Conservation (phyloP, 2,113 vertebrate genomes). For the Microcebus jonahi region DNA sequence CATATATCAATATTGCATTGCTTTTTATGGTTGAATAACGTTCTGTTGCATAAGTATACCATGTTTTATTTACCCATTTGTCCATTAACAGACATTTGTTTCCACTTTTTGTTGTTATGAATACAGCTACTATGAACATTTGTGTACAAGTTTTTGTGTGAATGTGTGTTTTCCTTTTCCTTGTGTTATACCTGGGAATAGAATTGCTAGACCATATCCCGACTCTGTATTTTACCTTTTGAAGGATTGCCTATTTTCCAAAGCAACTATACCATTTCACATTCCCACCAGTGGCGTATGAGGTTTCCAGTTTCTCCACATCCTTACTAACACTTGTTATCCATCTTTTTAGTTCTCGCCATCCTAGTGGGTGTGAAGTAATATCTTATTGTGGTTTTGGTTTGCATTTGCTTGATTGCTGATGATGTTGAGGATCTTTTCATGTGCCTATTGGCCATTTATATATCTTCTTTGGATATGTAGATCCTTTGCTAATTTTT, state of each 20-base stretch:
- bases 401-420: slow-evolving; percentile 18
- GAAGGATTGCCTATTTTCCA: slow-evolving; percentile 8
- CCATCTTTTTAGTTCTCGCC: not conserved
- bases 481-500: not conserved
- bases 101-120: not conserved
- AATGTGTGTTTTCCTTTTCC: not conserved
- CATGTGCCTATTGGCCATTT: not conserved
- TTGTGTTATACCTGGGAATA: not conserved
- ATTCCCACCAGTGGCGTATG: not conserved
- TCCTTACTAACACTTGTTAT: not conserved
- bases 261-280: not conserved
- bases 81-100: not conserved
- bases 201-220: not conserved
- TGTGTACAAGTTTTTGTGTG: not conserved
- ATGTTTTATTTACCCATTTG: not conserved
- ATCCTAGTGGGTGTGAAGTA: not conserved
- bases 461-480: not conserved
- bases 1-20: not conserved
- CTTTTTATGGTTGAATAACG: not conserved
- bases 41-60: not conserved
- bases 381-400: not conserved
- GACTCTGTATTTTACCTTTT: not conserved
- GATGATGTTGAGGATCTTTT: slow-evolving; percentile 12
- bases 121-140: not conserved
- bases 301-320: not conserved